Evolutionary conservation across 2,113 vertebrate species (phyloP).

Genomic region (Eonycteris spelaea): DNA sequence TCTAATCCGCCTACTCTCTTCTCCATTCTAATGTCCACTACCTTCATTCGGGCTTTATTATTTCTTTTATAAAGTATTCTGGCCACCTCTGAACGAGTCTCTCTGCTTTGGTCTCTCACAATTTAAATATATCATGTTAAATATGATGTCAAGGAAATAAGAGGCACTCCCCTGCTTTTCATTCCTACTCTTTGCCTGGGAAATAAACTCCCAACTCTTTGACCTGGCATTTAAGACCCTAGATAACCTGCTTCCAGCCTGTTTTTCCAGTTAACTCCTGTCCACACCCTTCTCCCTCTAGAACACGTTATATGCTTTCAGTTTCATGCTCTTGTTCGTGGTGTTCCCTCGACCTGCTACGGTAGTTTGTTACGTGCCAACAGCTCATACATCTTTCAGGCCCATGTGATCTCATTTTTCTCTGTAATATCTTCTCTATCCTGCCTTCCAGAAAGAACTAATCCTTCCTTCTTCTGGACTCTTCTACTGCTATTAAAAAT

Average conservation of each 20-base stretch:
- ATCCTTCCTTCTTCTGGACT: background rate
- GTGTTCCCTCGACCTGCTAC: background rate
- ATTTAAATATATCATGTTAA: background rate
- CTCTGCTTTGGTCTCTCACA: background rate
- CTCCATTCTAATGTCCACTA: background rate
- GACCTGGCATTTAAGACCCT: background rate
- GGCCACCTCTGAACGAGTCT: background rate
- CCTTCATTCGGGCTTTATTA: background rate
- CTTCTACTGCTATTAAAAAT: constrained; percentile 24
- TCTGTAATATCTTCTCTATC: background rate
- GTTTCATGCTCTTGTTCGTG: background rate
- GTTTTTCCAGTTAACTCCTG: background rate
- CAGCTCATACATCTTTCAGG: background rate
- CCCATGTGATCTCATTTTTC: background rate
- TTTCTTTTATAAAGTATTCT: background rate
- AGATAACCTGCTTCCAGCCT: background rate
- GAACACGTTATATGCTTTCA: background rate
- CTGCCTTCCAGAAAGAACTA: background rate
- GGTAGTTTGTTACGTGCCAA: background rate
- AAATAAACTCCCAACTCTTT: constrained; percentile 26
- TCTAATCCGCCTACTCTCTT: background rate
- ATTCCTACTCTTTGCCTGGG: background rate
- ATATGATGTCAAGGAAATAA: background rate
- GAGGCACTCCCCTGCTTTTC: background rate
- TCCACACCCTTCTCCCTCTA: background rate